phyloP scores from a whole-genome alignment of 2,888 invertebrate genomes.

The Hemistola chrysoprasaria region DNA sequence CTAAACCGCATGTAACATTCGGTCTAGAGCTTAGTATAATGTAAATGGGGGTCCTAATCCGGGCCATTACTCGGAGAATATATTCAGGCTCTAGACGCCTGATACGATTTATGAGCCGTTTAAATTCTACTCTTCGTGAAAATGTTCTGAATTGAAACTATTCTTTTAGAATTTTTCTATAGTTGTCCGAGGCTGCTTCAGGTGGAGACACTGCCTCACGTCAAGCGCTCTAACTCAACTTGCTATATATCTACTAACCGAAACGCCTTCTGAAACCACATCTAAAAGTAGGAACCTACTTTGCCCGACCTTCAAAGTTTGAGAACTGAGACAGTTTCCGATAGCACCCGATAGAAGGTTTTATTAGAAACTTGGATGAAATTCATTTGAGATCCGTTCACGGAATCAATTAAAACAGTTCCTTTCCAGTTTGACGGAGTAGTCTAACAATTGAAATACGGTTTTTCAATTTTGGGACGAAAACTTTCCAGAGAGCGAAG shows the following conservation, averaged over 20 bases:
- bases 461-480: constrained; percentile 6
- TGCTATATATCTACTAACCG: too few species aligned
- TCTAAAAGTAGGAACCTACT: too few species aligned
- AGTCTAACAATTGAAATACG: constrained; percentile 13
- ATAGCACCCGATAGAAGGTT: too few species aligned
- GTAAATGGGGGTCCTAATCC: constrained; percentile 13
- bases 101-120: constrained; percentile 18
- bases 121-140: neutral
- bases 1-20: neutral
- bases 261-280: too few species aligned
- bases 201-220: too few species aligned
- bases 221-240: too few species aligned
- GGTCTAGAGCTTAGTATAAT: constrained; percentile 10
- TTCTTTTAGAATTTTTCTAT: too few species aligned
- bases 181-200: too few species aligned
- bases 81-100: constrained; percentile 1
- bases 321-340: too few species aligned
- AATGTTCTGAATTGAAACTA: too few species aligned
- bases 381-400: constrained; percentile 21
- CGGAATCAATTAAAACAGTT: constrained; percentile 33
- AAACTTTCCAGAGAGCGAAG: too few species aligned
- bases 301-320: too few species aligned
- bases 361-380: constrained; percentile 2
- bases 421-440: constrained; percentile 16
- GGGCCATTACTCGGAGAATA: constrained; percentile 12